Conservation (phyloP, 2,113 vertebrate genomes). For the Phalacrocorax aristotelis region DNA sequence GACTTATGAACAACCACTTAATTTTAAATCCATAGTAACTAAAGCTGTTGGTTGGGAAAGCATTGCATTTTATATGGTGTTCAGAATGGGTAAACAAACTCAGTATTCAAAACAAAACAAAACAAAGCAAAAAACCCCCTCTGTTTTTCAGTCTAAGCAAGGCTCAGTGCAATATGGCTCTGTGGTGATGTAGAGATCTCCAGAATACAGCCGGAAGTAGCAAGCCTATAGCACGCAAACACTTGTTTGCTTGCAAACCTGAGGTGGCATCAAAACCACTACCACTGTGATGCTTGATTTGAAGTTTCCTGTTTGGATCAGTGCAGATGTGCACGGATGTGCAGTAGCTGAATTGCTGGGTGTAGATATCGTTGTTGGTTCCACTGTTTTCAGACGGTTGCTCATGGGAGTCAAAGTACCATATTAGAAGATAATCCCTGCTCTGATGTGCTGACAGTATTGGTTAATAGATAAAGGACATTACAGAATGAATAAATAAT, state of each 20-base stretch:
- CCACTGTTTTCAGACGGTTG: not conserved
- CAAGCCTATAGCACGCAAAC: not conserved
- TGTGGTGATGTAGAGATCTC: not conserved
- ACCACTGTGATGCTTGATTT: not conserved
- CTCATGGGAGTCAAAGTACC: not conserved
- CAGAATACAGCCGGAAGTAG: not conserved
- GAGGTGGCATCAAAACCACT: not conserved
- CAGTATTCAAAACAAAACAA: not conserved
- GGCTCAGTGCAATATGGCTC: not conserved
- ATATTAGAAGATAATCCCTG: not conserved
- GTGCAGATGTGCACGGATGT: not conserved
- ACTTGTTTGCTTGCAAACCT: not conserved
- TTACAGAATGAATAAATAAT: not conserved
- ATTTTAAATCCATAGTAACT: not conserved
- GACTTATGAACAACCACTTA: not conserved
- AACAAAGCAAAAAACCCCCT: not conserved
- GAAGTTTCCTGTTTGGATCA: accelerated
- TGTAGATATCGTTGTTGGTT: not conserved
- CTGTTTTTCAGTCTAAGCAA: not conserved
- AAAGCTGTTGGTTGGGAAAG: not conserved
- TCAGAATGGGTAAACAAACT: not conserved
- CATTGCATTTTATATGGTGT: not conserved
- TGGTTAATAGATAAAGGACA: not conserved
- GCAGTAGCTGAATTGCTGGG: not conserved
- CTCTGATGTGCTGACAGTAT: not conserved